phyloP scores from a whole-genome alignment of 2,888 invertebrate genomes.

The Creontiades dilutus region DNA sequence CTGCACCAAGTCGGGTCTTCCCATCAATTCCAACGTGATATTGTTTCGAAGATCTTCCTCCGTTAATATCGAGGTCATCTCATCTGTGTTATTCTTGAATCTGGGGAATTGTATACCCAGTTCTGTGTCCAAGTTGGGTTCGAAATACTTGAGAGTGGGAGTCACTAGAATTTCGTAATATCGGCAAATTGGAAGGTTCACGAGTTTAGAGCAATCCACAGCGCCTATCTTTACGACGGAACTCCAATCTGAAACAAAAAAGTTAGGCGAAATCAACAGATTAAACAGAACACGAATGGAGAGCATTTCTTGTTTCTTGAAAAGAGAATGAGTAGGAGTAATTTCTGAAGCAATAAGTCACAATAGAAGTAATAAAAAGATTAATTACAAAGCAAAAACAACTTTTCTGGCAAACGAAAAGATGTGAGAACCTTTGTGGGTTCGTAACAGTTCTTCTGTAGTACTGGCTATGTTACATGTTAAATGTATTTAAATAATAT shows the following conservation, averaged over 20 bases:
- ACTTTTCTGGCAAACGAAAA: too few relatives aligned
- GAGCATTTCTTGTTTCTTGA: too few relatives aligned
- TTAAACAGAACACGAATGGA: too few relatives aligned
- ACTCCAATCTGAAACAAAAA: constrained; percentile 83
- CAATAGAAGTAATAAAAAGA: too few relatives aligned
- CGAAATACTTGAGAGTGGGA: constrained; percentile 91
- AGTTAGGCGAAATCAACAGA: background rate
- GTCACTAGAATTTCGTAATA: constrained; percentile 93
- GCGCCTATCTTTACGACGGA: constrained; percentile 87
- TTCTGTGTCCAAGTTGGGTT: constrained; percentile 80
- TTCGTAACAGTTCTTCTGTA: too few relatives aligned
- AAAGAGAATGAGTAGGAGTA: too few relatives aligned
- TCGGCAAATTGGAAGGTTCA: constrained; percentile 91
- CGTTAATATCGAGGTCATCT: background rate
- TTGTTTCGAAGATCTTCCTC: constrained; percentile 80
- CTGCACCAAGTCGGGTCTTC: background rate
- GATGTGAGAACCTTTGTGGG: too few relatives aligned
- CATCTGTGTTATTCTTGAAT: constrained; percentile 75
- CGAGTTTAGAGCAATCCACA: constrained; percentile 91
- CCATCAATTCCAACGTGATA: constrained; percentile 77
- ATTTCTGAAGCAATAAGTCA: too few relatives aligned
- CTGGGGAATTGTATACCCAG: constrained; percentile 78
- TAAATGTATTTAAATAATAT: too few relatives aligned
- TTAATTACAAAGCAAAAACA: too few relatives aligned
- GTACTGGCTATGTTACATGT: too few relatives aligned